Evolutionary conservation across 1,140 invertebrate genomes (phyloP).

Genomic region (Dinoponera quadriceps): DNA sequence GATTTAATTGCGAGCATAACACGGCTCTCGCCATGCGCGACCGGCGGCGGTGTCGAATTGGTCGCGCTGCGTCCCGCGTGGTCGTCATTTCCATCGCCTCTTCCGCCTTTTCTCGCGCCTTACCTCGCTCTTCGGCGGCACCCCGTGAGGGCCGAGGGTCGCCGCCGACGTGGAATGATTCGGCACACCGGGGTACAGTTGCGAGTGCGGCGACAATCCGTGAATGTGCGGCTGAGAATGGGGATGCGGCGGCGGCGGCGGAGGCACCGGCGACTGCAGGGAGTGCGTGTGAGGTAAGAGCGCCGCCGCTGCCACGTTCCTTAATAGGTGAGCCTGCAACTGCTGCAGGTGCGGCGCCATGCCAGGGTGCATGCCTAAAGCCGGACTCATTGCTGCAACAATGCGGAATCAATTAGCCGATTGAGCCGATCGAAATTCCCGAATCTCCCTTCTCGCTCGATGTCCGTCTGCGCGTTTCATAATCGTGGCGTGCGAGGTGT

Average conservation of each 20-base stretch:
- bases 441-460: neutral
- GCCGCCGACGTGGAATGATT: constrained; percentile 81
- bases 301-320: constrained; percentile 87
- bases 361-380: constrained; percentile 89
- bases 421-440: neutral
- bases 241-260: constrained; percentile 85
- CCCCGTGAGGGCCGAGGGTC: constrained; percentile 81
- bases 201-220: constrained; percentile 78
- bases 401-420: constrained; percentile 11
- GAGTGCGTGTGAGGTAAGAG: constrained; percentile 85
- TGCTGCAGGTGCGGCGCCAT: constrained; percentile 91
- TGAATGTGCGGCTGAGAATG: constrained; percentile 79
- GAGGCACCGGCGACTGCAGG: constrained; percentile 84
- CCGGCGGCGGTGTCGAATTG: neutral
- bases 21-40: neutral
- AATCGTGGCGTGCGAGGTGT: neutral
- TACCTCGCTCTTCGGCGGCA: constrained; percentile 84
- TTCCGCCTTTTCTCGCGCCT: constrained; percentile 21
- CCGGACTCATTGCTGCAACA: constrained; percentile 87
- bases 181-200: constrained; percentile 81
- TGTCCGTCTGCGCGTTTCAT: neutral
- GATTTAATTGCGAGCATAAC: constrained; percentile 3
- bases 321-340: constrained; percentile 91
- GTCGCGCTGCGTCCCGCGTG: too few relatives aligned
- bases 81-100: neutral